Conservation (phyloP, 1,140 invertebrate species). For the Oppia nitens region DNA sequence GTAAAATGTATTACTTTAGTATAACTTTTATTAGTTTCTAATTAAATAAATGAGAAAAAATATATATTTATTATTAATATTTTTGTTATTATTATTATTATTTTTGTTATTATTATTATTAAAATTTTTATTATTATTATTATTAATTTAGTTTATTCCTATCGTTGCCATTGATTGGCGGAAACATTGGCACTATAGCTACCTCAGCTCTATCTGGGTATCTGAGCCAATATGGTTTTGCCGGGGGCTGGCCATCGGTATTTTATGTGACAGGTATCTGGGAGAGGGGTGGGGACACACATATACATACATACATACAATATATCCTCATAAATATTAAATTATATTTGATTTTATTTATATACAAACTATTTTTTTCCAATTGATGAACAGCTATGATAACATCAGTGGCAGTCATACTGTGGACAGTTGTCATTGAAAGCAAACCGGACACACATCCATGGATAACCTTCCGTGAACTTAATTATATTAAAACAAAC, state of each 20-base stretch:
- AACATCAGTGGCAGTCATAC: no score
- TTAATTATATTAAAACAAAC: no score
- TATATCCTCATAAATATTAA: no score
- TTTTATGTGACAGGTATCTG: constrained; percentile 56
- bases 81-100: background rate
- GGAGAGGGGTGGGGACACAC: no score
- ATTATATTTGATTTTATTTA: no score
- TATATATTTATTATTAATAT: background rate
- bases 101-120: background rate
- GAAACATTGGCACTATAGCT: constrained; percentile 23
- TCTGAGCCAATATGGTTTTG: constrained; percentile 29
- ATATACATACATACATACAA: no score
- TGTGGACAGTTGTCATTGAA: no score
- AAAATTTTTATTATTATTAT: no score
- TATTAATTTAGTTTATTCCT: background rate
- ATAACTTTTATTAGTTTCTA: background rate
- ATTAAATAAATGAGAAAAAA: background rate
- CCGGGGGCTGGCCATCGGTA: constrained; percentile 61
- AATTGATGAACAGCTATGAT: no score
- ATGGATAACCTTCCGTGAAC: no score
- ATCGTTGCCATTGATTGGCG: constrained; percentile 3
- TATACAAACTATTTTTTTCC: no score
- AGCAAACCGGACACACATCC: no score
- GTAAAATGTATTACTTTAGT: background rate
- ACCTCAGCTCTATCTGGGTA: constrained; percentile 23